Evolutionary conservation across 2,113 vertebrate genomes (phyloP).

Genomic region (Ardeotis arabs): DNA sequence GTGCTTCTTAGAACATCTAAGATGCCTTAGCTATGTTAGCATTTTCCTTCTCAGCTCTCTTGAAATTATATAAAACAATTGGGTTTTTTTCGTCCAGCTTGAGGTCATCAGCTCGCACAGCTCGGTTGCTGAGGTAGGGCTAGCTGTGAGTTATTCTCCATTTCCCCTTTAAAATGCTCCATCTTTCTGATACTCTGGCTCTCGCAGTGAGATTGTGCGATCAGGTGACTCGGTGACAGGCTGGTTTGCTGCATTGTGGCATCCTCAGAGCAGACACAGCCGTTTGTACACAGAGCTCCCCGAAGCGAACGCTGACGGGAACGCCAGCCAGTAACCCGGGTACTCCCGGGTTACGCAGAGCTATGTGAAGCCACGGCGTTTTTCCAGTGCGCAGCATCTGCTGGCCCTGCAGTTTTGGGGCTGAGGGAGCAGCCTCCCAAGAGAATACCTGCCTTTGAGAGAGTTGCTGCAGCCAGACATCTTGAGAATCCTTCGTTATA

Average conservation of each 20-base stretch:
- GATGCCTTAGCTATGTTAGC: neutral
- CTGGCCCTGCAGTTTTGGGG: neutral
- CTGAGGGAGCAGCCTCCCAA: neutral
- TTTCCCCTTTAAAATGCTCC: slow-evolving; percentile 67
- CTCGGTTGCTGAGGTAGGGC: neutral
- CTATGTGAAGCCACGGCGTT: rapidly evolving
- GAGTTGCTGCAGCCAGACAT: neutral
- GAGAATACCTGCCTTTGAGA: neutral
- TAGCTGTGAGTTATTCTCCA: neutral
- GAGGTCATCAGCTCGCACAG: neutral
- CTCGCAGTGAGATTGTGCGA: neutral
- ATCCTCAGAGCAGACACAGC: neutral
- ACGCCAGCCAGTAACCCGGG: neutral
- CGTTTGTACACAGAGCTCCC: neutral
- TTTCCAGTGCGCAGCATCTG: neutral
- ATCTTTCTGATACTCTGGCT: slow-evolving; percentile 22
- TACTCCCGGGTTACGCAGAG: neutral
- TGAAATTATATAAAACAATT: neutral
- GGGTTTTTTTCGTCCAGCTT: neutral
- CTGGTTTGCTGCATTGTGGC: slow-evolving; percentile 60
- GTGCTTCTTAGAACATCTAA: neutral
- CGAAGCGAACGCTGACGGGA: rapidly evolving
- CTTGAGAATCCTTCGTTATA: neutral
- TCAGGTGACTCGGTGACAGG: slow-evolving; percentile 56
- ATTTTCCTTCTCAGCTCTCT: neutral